Evolutionary conservation across 2,888 invertebrate species (phyloP).

Genomic region (Seira musarum): DNA sequence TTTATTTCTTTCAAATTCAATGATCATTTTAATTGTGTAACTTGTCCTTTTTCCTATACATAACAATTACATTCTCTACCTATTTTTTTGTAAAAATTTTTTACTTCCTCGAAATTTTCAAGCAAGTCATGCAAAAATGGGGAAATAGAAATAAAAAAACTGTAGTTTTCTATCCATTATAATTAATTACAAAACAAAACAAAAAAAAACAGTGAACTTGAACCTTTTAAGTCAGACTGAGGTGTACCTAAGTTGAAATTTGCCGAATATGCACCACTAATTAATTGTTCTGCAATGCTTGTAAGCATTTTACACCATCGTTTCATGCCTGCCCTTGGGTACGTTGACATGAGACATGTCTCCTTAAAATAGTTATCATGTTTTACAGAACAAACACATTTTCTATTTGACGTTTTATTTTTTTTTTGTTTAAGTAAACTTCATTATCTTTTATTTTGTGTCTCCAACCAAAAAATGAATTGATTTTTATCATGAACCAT

Average conservation of each 20-base stretch:
- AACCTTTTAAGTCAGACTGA: background rate
- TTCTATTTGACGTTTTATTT: background rate
- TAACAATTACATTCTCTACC: background rate
- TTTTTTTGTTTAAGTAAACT: background rate
- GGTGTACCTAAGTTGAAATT: background rate
- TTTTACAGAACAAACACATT: background rate
- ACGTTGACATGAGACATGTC: background rate
- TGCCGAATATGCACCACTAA: background rate
- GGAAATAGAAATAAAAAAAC: background rate
- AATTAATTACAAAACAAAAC: background rate
- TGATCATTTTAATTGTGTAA: background rate
- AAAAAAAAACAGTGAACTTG: background rate
- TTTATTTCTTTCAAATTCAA: background rate
- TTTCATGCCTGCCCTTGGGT: background rate
- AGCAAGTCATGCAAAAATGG: too few species aligned
- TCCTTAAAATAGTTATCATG: background rate
- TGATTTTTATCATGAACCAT: too few species aligned
- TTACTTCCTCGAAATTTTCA: too few species aligned
- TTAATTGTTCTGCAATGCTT: background rate
- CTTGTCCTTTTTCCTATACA: background rate
- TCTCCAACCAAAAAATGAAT: too few species aligned
- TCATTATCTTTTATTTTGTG: too few species aligned
- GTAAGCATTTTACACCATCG: background rate
- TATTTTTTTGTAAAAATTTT: too few species aligned
- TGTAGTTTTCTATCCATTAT: background rate